phyloP scores from a whole-genome alignment of 2,888 invertebrate species.

The Idaea biselata region DNA sequence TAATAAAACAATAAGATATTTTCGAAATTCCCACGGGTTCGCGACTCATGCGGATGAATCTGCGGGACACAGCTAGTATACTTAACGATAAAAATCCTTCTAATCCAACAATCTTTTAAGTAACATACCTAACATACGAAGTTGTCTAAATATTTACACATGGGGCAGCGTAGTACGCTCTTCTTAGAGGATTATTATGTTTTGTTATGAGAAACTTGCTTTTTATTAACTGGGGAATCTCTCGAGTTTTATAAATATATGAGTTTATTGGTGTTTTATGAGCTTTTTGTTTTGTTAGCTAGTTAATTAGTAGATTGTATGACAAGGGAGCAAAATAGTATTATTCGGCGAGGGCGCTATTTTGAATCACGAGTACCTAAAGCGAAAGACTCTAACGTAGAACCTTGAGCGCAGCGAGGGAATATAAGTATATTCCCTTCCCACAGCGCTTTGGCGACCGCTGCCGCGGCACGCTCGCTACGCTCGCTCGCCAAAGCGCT shows the following conservation, averaged over 20 bases:
- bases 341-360: no score
- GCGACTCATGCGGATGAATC: constrained; percentile 11
- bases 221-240: background rate
- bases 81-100: background rate
- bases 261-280: background rate
- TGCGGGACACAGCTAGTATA: background rate
- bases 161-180: background rate
- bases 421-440: no score
- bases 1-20: no score
- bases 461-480: no score
- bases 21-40: no score
- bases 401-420: no score
- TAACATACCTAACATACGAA: background rate
- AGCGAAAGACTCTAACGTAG: no score
- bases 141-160: background rate
- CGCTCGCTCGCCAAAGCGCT: no score
- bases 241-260: background rate
- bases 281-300: background rate
- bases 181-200: background rate
- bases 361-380: no score
- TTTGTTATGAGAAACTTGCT: background rate
- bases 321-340: no score
- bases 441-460: no score
- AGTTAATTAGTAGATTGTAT: no score
- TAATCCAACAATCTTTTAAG: background rate